phyloP scores from a whole-genome alignment of 2,113 vertebrate genomes.

The Poecilia latipinna region DNA sequence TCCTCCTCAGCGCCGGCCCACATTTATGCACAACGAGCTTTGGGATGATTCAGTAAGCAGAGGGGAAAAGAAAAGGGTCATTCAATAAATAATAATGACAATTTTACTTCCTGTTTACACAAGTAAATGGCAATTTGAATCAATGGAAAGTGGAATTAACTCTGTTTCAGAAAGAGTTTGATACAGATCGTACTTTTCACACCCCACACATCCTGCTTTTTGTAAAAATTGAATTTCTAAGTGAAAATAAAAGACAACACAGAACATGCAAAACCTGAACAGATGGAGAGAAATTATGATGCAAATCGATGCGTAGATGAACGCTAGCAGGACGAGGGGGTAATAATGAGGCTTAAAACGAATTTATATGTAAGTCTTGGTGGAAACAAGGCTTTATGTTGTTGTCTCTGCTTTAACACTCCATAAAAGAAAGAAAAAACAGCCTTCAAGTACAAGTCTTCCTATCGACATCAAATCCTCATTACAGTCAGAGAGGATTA shows the following conservation, averaged over 20 bases:
- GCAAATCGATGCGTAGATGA: not conserved
- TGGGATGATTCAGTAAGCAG: not conserved
- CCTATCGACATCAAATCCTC: constrained; percentile 6
- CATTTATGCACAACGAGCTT: too few relatives aligned
- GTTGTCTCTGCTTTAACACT: not conserved
- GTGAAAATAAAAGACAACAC: not conserved
- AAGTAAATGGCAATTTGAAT: not conserved
- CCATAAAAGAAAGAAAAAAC: not conserved
- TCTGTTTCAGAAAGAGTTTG: not conserved
- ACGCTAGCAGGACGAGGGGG: not conserved
- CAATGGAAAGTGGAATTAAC: not conserved
- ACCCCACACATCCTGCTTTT: not conserved
- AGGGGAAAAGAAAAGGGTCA: not conserved
- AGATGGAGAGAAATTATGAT: not conserved
- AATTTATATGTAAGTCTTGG: constrained; percentile 10
- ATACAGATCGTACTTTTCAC: too few relatives aligned
- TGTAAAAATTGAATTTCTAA: not conserved
- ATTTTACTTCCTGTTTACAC: not conserved
- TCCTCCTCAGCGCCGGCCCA: too few relatives aligned
- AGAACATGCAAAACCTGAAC: not conserved
- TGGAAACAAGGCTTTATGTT: constrained; percentile 12
- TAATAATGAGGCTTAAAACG: constrained; percentile 9
- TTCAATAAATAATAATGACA: constrained; percentile 12
- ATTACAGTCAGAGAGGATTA: constrained; percentile 2
- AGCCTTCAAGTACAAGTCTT: constrained; percentile 5